Evolutionary conservation across 2,113 vertebrate genomes (phyloP).

Genomic region (Ondatra zibethicus): DNA sequence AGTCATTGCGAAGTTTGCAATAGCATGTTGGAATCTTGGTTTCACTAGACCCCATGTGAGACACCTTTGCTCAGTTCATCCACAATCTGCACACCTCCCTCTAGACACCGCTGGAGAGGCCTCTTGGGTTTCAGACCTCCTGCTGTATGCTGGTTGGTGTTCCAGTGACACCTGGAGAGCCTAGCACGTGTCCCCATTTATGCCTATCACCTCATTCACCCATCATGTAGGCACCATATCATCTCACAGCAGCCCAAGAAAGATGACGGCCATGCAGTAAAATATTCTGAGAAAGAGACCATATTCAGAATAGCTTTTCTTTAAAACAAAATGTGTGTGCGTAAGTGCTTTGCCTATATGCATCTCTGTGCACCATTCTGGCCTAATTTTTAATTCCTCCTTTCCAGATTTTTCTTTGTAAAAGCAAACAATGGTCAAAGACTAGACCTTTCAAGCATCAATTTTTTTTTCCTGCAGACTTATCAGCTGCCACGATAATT

Average conservation of each 20-base stretch:
- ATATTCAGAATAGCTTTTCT: neutral
- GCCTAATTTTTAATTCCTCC: neutral
- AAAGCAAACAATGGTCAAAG: neutral
- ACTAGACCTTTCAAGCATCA: slow-evolving; percentile 7
- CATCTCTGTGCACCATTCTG: neutral
- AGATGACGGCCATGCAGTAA: neutral
- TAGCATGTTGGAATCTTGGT: neutral
- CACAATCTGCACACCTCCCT: neutral
- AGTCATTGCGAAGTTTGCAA: neutral
- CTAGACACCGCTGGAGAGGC: neutral
- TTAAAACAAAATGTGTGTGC: neutral
- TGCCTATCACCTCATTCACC: too few relatives aligned
- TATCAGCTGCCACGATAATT: slow-evolving; percentile 43
- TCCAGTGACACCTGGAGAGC: neutral
- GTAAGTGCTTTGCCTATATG: neutral
- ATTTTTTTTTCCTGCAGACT: neutral
- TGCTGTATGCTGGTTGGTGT: neutral
- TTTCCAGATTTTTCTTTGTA: neutral
- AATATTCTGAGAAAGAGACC: neutral
- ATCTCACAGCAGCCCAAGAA: neutral
- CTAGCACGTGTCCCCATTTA: neutral
- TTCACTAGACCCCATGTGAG: neutral
- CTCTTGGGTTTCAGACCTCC: neutral
- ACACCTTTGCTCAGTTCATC: neutral
- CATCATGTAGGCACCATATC: neutral